A percentile compares a stretch with the other conserved stretches of the same genome.
Conservation (phyloP, 2,888 invertebrate species). For the Marronus borbonicus region DNA sequence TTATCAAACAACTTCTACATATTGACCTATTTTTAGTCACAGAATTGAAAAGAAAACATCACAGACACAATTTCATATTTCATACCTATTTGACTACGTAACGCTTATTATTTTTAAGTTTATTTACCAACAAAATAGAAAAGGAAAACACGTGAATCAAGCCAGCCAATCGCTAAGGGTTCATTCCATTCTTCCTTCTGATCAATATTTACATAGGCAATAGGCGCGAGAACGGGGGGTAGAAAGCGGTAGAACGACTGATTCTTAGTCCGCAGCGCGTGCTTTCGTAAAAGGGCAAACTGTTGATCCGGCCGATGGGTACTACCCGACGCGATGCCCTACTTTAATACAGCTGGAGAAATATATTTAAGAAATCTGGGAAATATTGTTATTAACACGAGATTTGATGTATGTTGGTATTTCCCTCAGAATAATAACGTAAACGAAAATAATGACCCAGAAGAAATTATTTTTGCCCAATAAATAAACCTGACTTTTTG, state of each 20-base stretch:
- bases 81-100: too few species aligned
- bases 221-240: not conserved
- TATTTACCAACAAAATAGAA: not conserved
- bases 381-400: too few species aligned
- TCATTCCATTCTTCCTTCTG: constrained; percentile 5
- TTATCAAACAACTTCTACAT: not conserved
- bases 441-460: too few species aligned
- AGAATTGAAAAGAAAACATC: not conserved
- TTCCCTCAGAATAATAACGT: too few species aligned
- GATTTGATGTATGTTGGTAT: too few species aligned
- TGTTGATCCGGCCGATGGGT: constrained; percentile 2
- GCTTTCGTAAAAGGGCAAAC: not conserved
- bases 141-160: not conserved
- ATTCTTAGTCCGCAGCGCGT: not conserved
- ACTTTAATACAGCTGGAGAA: not conserved
- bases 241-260: not conserved
- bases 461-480: too few species aligned
- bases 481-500: too few species aligned
- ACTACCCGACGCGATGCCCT: not conserved
- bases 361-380: too few species aligned
- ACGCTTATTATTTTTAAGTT: too few species aligned
- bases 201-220: constrained; percentile 15
- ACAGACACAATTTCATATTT: too few species aligned
- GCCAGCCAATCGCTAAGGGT: not conserved
- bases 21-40: not conserved